Conservation (phyloP, 92 coral and sea anemone genomes). For the Epizoanthus illoricatus region DNA sequence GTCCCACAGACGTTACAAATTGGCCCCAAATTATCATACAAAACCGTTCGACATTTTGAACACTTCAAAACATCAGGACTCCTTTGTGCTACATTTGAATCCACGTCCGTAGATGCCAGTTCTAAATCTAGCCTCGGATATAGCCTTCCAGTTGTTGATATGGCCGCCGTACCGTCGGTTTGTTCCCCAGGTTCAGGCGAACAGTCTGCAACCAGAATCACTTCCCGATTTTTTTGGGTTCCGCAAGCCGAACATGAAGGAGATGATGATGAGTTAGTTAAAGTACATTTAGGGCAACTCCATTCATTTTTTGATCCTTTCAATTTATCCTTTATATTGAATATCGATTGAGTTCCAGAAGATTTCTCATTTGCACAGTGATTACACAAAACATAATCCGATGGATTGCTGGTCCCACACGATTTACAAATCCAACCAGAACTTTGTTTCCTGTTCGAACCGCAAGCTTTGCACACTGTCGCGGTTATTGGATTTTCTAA, state of each 20-base stretch:
- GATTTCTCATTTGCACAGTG: slow-evolving; percentile 46
- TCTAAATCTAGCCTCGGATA: slow-evolving; percentile 61
- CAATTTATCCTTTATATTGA: not conserved
- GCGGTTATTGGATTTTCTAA: slow-evolving; percentile 57
- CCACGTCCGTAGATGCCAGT: slow-evolving; percentile 53
- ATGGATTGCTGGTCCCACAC: slow-evolving; percentile 46
- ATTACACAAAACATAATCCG: slow-evolving; percentile 39
- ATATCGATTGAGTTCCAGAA: slow-evolving; percentile 4
- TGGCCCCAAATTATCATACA: slow-evolving; percentile 76
- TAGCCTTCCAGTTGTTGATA: slow-evolving; percentile 33
- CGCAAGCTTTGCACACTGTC: slow-evolving; percentile 71
- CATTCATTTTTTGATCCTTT: slow-evolving; percentile 50
- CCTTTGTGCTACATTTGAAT: slow-evolving; percentile 64
- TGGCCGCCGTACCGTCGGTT: not conserved
- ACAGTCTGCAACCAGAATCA: slow-evolving; percentile 38
- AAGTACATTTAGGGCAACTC: slow-evolving; percentile 80
- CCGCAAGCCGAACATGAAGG: slow-evolving; percentile 72
- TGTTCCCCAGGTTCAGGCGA: slow-evolving; percentile 9
- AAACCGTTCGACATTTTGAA: slow-evolving; percentile 82
- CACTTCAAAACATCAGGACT: slow-evolving; percentile 83
- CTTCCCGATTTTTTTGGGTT: slow-evolving; percentile 16
- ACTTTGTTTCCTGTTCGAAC: slow-evolving; percentile 48
- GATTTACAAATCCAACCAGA: slow-evolving; percentile 44
- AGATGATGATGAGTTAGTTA: slow-evolving; percentile 48
- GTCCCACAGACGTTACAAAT: slow-evolving; percentile 84